Evolutionary conservation across 2,797 vertebrate species (phyloP), one percentile per base, ranked within the genome.

Genomic region (Otolemur crassicaudatus): DNA sequence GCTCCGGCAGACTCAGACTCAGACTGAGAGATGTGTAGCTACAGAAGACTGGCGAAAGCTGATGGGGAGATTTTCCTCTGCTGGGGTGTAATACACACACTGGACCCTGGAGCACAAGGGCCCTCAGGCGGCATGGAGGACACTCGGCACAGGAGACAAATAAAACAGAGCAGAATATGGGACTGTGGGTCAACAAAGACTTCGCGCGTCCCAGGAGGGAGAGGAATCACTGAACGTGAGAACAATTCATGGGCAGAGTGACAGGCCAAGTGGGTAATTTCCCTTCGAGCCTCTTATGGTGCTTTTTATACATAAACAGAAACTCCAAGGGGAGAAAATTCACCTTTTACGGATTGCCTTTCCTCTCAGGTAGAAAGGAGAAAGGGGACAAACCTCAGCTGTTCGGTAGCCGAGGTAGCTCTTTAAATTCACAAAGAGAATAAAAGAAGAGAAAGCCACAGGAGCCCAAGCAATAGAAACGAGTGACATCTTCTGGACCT

Each of bases 1-100:
- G 8, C 63, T 79, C 14, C 37, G 49, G 31, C 5, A 29, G 37
- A 53, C 2, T 11, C 34, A 49, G n/a, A 14, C 3, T 10, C 19
- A 49, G 37, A 61, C 31, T 37, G 22, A 49, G 25, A 37, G 19
- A 19, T 11, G 31, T 40, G 25, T 61, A 20, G 9, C 12, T 34
- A 69, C 53, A 61, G 53, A 72, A n/a, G 20, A 27, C n/a, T 9
- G 31, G 49, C 53, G 56, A 22, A n/a, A 2, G 6, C 3, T 40
- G 12, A 14, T 4, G 16, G 31, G 70, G 60, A 60, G 0, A 25
- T 61, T 49, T 25, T 58, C 10, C 2, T 25, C 29, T 40, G 5
- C 3, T 14, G 19, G 31, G 61, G 5, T 7, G 10, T 53, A 6
- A 49, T 0, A 1, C 61, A 25, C 23, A 4, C 5, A 4, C 12